Evolutionary conservation across 2,113 vertebrate species (phyloP).

Genomic region (Panthera leo): DNA sequence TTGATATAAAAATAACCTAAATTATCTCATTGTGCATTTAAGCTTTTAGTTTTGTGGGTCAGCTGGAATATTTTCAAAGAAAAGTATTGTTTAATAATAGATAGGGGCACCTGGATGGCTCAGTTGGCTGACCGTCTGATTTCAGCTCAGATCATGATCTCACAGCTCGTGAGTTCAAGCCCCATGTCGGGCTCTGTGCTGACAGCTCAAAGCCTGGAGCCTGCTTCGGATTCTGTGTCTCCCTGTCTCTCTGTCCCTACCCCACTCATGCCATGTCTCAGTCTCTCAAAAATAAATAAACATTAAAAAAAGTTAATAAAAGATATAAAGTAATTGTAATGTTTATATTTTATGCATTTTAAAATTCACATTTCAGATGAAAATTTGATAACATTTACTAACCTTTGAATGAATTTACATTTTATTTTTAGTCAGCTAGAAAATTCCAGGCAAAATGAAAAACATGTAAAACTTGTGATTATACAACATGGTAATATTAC

Average conservation of each 20-base stretch:
- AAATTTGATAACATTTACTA: not conserved
- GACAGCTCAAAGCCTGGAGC: too few relatives aligned
- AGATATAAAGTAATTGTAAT: not conserved
- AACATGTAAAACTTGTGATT: not conserved
- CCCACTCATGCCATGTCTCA: too few relatives aligned
- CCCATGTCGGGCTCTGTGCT: too few relatives aligned
- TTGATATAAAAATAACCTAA: not conserved
- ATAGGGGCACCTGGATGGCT: not conserved
- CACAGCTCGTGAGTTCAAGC: too few relatives aligned
- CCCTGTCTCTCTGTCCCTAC: too few relatives aligned
- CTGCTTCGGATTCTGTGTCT: too few relatives aligned
- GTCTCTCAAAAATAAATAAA: too few relatives aligned
- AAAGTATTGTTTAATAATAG: not conserved
- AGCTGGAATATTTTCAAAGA: not conserved
- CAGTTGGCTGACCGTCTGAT: too few relatives aligned
- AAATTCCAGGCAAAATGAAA: not conserved
- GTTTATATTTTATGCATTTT: not conserved
- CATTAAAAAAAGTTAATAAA: not conserved
- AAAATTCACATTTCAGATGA: not conserved
- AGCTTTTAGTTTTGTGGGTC: not conserved
- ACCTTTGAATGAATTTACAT: not conserved
- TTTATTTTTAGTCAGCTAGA: not conserved
- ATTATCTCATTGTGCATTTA: not conserved
- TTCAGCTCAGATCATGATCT: too few relatives aligned
- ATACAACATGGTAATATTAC: not conserved